These are phyloP conservation scores for Corythaixoides concolor DNA, from an alignment of 2,113 vertebrate species.

Conservation along the genomic window DNA sequence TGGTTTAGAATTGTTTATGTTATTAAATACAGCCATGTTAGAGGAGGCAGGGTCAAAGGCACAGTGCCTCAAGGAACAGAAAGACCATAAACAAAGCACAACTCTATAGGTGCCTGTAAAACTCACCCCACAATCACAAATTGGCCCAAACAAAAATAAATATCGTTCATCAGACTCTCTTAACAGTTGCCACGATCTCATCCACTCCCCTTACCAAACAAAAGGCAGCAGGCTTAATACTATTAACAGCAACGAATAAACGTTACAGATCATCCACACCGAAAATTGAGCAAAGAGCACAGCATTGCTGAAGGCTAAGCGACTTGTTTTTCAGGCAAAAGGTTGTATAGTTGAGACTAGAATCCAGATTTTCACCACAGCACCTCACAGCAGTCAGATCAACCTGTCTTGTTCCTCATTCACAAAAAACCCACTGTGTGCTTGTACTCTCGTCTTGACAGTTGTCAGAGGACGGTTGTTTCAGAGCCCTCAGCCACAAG, in stretches of 20 bases:
- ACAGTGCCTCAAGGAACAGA: fast-evolving
- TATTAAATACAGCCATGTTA: neutral
- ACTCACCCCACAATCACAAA: neutral
- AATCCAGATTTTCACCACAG: neutral
- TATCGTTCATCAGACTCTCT: neutral
- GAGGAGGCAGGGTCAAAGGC: neutral
- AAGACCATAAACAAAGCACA: neutral
- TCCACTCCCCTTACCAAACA: neutral
- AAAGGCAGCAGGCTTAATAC: neutral
- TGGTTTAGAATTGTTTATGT: neutral
- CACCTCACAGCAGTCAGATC: neutral
- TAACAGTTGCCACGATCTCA: neutral
- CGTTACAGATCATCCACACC: neutral
- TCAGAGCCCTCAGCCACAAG: neutral
- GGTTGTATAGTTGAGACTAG: neutral
- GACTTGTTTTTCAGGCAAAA: neutral
- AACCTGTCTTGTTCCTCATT: neutral
- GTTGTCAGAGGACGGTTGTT: neutral
- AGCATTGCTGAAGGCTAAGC: fast-evolving
- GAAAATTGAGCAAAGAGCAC: neutral
- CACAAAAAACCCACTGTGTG: neutral
- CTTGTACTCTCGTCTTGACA: neutral
- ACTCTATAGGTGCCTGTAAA: neutral
- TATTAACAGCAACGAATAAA: neutral
- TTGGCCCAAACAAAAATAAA: neutral